phyloP scores from a whole-genome alignment of 2,113 vertebrate genomes.

The Alethe diademata region DNA sequence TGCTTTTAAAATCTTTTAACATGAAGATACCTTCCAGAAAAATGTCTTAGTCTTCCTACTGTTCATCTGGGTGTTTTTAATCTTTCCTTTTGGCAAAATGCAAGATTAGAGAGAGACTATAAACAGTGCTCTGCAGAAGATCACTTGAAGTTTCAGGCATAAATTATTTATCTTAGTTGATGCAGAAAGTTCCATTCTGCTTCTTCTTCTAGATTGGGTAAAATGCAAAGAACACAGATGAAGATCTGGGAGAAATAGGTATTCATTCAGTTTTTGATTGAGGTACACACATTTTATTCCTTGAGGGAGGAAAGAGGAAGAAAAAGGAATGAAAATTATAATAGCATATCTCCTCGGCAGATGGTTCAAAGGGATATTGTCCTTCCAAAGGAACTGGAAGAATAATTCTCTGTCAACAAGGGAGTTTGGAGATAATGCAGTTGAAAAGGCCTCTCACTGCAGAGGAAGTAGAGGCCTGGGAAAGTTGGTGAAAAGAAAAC shows the following conservation, averaged over 20 bases:
- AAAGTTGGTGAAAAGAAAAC: not conserved
- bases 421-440: constrained; percentile 18
- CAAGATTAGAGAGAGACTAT: not conserved
- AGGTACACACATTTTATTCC: constrained; percentile 47
- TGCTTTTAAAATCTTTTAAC: not conserved
- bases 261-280: constrained; percentile 15
- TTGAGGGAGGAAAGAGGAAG: constrained; percentile 48
- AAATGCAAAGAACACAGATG: not conserved
- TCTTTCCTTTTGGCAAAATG: not conserved
- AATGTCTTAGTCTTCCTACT: not conserved
- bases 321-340: constrained; percentile 53
- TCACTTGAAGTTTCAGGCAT: not conserved
- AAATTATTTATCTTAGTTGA: not conserved
- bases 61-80: not conserved
- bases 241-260: constrained; percentile 2
- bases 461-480: constrained; percentile 44
- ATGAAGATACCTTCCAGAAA: not conserved
- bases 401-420: constrained; percentile 55
- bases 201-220: not conserved
- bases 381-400: constrained; percentile 41
- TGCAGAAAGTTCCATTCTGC: not conserved
- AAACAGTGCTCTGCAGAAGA: not conserved
- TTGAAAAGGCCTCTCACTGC: not conserved
- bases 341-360: constrained; percentile 41
- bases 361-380: not conserved